A percentile compares a stretch with the other conserved stretches of the same genome.
Conservation (phyloP, 2,797 vertebrate genomes). For the Acrocephalus scirpaceus region DNA sequence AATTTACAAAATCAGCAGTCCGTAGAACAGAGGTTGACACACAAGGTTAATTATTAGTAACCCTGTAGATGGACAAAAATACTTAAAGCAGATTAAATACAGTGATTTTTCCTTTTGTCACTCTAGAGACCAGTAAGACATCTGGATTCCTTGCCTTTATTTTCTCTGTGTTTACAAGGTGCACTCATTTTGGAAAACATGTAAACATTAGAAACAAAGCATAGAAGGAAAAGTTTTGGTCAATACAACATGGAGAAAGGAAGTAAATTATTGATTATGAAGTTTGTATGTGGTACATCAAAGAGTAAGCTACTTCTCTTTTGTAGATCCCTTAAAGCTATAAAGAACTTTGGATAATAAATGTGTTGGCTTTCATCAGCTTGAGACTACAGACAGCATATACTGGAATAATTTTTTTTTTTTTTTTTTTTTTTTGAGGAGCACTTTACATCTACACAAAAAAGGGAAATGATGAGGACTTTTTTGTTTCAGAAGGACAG, state of each 20-base stretch:
- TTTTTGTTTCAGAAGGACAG: background rate
- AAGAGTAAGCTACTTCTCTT: background rate
- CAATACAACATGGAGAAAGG: background rate
- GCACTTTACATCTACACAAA: background rate
- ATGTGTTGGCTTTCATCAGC: background rate
- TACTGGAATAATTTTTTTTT: background rate
- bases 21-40: slow-evolving; percentile 46
- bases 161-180: background rate
- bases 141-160: background rate
- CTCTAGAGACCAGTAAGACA: background rate
- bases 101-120: slow-evolving; percentile 13
- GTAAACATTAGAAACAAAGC: background rate
- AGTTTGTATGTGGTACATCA: background rate
- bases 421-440: background rate
- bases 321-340: background rate
- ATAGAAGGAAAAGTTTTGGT: background rate
- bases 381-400: background rate
- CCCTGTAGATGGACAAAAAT: background rate
- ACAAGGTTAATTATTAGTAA: slow-evolving; percentile 48
- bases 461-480: background rate
- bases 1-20: slow-evolving; percentile 60
- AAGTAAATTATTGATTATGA: background rate
- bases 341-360: background rate
- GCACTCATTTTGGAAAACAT: background rate
- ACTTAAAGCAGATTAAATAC: slow-evolving; percentile 18